Percentiles rank a stretch among this genome's conserved stretches.
Conservation (phyloP, 1,140 invertebrate species). For the Drosophila tani region DNA sequence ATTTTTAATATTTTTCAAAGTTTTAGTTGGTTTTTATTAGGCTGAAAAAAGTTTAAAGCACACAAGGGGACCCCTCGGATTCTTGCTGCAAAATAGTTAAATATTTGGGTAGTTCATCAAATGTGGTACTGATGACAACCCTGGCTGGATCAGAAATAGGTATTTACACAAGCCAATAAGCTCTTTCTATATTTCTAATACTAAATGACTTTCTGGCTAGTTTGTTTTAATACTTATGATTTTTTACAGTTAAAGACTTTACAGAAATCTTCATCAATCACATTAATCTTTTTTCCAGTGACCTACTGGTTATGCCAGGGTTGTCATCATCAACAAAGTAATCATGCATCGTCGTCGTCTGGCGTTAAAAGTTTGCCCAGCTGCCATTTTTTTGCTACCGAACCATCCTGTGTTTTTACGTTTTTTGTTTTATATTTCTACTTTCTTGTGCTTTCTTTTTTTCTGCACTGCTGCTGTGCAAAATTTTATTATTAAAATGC, state of each 20-base stretch:
- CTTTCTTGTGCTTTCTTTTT: slow-evolving; percentile 25
- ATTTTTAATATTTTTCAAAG: too few species aligned
- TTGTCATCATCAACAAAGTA: slow-evolving; percentile 83
- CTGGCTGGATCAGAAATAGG: too few species aligned
- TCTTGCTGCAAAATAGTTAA: too few species aligned
- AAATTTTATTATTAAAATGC: slow-evolving; percentile 84
- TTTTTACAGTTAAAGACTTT: background rate
- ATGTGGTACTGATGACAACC: too few species aligned
- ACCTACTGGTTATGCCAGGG: slow-evolving; percentile 35
- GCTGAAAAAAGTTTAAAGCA: too few species aligned
- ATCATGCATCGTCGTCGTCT: slow-evolving; percentile 64
- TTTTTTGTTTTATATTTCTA: slow-evolving; percentile 13
- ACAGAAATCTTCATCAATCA: background rate
- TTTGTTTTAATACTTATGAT: too few species aligned
- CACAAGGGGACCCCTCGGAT: too few species aligned
- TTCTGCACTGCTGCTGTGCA: slow-evolving; percentile 60
- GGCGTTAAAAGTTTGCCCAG: slow-evolving; percentile 68
- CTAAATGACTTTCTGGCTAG: too few species aligned
- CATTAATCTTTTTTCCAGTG: slow-evolving; percentile 4
- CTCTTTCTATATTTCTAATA: background rate
- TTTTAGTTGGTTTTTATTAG: too few species aligned
- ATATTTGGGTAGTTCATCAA: too few species aligned
- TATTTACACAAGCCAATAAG: too few species aligned
- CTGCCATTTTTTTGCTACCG: slow-evolving; percentile 45
- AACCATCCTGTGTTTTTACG: slow-evolving; percentile 24